Evolutionary conservation across 2,888 invertebrate genomes (phyloP).

Genomic region (Zeuzera pyrina): DNA sequence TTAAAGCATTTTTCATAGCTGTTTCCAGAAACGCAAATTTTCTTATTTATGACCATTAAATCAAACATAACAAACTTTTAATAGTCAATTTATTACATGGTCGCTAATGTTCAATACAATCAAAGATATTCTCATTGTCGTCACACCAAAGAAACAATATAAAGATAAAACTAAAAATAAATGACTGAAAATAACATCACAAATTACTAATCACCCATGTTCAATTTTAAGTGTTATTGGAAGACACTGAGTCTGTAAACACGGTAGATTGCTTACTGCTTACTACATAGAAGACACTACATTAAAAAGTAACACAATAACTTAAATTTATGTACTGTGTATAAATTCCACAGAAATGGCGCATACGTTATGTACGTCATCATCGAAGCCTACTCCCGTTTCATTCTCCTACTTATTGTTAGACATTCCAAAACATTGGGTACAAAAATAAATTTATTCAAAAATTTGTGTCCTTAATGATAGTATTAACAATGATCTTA

Average conservation of each 20-base stretch:
- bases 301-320: too few species aligned
- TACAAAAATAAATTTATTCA: slow-evolving; percentile 66
- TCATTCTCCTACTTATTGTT: slow-evolving; percentile 23
- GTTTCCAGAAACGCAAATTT: too few species aligned
- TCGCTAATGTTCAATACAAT: slow-evolving; percentile 60
- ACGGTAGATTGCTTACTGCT: slow-evolving; percentile 24
- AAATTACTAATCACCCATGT: slow-evolving; percentile 32
- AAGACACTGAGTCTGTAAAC: slow-evolving; percentile 58
- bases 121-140: slow-evolving; percentile 54
- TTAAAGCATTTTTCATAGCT: too few species aligned
- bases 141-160: slow-evolving; percentile 53
- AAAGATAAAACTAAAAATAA: slow-evolving; percentile 39
- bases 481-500: slow-evolving; percentile 42
- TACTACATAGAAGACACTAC: too few species aligned
- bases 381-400: too few species aligned
- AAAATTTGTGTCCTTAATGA: slow-evolving; percentile 40
- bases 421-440: slow-evolving; percentile 57
- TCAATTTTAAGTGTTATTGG: slow-evolving; percentile 46
- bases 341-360: too few species aligned
- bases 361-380: too few species aligned
- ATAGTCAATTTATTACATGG: slow-evolving; percentile 62
- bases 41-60: too few species aligned
- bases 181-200: slow-evolving; percentile 56
- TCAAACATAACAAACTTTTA: too few species aligned
- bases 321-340: too few species aligned